phyloP scores from a whole-genome alignment of 2,797 vertebrate species.

The Gymnothorax javanicus region DNA sequence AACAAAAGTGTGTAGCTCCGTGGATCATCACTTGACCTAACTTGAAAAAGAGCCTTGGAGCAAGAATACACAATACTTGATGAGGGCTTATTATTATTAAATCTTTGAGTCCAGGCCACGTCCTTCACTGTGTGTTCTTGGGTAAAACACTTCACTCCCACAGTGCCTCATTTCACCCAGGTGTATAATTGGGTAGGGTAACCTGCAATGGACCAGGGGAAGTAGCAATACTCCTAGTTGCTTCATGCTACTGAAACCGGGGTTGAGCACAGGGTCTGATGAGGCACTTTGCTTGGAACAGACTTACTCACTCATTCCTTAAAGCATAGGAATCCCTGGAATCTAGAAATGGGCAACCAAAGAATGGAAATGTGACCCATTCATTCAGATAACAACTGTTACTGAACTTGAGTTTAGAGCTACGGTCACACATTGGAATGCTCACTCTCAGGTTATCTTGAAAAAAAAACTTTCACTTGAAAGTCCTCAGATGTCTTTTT shows the following conservation, averaged over 20 bases:
- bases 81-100: background rate
- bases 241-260: too few relatives aligned
- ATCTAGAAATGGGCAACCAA: background rate
- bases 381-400: background rate
- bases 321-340: background rate
- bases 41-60: background rate
- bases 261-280: too few relatives aligned
- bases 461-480: background rate
- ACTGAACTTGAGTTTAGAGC: background rate
- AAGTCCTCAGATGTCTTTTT: background rate
- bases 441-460: background rate
- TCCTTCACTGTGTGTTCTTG: too few relatives aligned
- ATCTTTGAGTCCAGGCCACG: too few relatives aligned
- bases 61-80: background rate
- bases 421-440: background rate
- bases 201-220: too few relatives aligned
- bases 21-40: conserved; percentile 39
- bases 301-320: too few relatives aligned
- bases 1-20: conserved; percentile 9
- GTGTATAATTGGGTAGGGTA: too few relatives aligned
- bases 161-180: too few relatives aligned
- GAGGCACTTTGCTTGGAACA: too few relatives aligned
- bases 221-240: too few relatives aligned
- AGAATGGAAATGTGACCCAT: background rate
- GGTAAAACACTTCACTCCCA: too few relatives aligned